A percentile compares a stretch with the other conserved stretches of the same genome.
These are phyloP conservation scores for Helostoma temminkii DNA, from an alignment of 2,797 vertebrate species.

Conservation along the genomic window DNA sequence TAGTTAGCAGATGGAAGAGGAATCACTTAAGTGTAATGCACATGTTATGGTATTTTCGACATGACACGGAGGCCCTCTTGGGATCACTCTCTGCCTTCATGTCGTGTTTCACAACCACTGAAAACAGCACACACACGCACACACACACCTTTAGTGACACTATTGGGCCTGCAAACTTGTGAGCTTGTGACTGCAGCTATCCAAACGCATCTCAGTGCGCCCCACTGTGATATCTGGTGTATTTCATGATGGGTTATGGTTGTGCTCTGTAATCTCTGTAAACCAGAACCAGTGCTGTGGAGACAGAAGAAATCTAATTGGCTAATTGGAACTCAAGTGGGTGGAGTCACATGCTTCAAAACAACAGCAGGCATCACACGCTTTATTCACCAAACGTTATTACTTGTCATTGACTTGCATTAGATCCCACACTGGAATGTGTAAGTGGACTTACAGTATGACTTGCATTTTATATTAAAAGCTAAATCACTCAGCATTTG, in stretches of 20 bases:
- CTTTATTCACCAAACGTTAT: too few relatives aligned
- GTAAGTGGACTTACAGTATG: too few relatives aligned
- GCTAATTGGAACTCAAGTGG: background rate
- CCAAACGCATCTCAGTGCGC: conserved; percentile 25
- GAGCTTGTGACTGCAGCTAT: conserved; percentile 47
- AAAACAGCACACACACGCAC: conserved; percentile 16
- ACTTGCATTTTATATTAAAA: too few relatives aligned
- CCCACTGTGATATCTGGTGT: too few relatives aligned
- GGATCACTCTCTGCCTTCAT: conserved; percentile 89
- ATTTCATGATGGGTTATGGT: too few relatives aligned
- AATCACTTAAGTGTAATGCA: conserved; percentile 99
- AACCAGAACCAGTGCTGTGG: too few relatives aligned
- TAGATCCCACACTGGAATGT: too few relatives aligned
- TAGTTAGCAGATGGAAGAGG: conserved; percentile 99
- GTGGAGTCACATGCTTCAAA: too few relatives aligned
- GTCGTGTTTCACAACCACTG: conserved; percentile 71
- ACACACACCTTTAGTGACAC: conserved; percentile 52
- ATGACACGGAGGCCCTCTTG: conserved; percentile 90
- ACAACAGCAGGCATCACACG: too few relatives aligned
- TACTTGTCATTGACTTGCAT: too few relatives aligned
- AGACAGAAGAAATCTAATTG: background rate
- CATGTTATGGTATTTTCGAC: conserved; percentile 98
- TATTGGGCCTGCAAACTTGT: conserved; percentile 58
- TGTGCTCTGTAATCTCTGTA: too few relatives aligned
- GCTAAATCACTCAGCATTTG: too few relatives aligned